Percentiles rank a stretch among this genome's conserved stretches.
Conservation (phyloP, 2,797 vertebrate genomes). For the Podarcis lilfordi region DNA sequence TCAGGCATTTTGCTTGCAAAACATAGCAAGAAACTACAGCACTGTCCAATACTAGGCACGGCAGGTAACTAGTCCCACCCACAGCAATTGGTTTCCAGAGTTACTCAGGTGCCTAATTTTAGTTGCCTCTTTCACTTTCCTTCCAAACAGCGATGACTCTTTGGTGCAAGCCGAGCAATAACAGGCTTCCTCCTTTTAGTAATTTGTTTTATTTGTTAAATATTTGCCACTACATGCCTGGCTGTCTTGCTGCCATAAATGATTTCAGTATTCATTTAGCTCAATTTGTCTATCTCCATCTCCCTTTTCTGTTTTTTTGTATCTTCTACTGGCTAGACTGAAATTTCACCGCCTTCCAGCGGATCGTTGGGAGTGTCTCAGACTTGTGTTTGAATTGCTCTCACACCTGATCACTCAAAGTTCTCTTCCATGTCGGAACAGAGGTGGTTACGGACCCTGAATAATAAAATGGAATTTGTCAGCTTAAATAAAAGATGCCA, state of each 20-base stretch:
- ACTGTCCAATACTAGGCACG: neutral
- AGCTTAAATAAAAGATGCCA: conserved; percentile 50
- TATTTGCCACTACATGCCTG: neutral
- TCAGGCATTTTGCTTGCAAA: neutral
- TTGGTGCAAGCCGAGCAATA: neutral
- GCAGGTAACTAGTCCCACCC: neutral
- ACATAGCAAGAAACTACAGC: neutral
- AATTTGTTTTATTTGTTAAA: conserved; percentile 11
- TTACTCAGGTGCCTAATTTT: conserved; percentile 4
- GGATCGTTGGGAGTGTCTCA: conserved; percentile 6
- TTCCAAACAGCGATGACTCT: neutral
- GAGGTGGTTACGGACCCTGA: conserved; percentile 45
- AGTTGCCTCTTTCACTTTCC: neutral
- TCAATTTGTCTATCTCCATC: neutral
- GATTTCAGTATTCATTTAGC: conserved; percentile 5
- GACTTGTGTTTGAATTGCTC: conserved; percentile 28
- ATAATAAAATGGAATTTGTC: conserved; percentile 68
- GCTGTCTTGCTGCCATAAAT: neutral
- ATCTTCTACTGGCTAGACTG: neutral
- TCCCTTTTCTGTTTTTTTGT: neutral
- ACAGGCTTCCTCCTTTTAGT: neutral
- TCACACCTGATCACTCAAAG: conserved; percentile 38
- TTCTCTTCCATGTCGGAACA: conserved; percentile 39
- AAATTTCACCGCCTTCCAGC: neutral
- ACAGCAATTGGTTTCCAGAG: neutral